Conservation (phyloP, 1,140 invertebrate species). For the Bombus cullumanus region DNA sequence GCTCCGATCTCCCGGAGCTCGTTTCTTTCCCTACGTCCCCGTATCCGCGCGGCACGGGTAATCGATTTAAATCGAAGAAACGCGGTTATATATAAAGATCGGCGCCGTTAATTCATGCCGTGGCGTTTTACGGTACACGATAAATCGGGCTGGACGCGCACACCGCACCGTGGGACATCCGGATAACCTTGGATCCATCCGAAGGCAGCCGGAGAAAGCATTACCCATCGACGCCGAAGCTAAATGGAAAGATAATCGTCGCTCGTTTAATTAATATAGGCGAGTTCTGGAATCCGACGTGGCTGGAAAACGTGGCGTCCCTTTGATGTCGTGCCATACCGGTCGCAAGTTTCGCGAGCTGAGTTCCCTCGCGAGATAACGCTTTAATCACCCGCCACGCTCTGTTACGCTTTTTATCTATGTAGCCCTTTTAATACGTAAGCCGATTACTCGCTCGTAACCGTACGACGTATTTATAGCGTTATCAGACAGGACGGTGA, state of each 20-base stretch:
- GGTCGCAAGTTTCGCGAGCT: neutral
- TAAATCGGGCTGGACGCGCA: slow-evolving; percentile 36
- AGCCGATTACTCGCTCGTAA: neutral
- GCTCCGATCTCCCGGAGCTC: neutral
- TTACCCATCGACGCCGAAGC: neutral
- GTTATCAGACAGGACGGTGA: neutral
- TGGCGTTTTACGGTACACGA: slow-evolving; percentile 28
- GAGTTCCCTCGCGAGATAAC: slow-evolving; percentile 1
- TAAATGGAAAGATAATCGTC: slow-evolving; percentile 45
- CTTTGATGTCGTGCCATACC: slow-evolving; percentile 40
- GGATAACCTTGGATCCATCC: slow-evolving; percentile 37
- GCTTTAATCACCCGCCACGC: slow-evolving; percentile 4
- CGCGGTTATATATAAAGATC: slow-evolving; percentile 58
- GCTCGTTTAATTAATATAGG: slow-evolving; percentile 49
- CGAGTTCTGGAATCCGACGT: slow-evolving; percentile 16
- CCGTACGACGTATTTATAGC: neutral
- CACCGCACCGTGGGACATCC: slow-evolving; percentile 17
- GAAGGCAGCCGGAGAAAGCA: neutral
- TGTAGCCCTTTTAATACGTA: slow-evolving; percentile 12
- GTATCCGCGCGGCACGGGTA: slow-evolving; percentile 32
- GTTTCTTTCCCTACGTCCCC: slow-evolving; percentile 31
- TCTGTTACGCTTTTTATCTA: slow-evolving; percentile 2
- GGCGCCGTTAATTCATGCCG: slow-evolving; percentile 57
- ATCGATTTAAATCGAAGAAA: slow-evolving; percentile 67
- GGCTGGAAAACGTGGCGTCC: neutral